Evolutionary conservation across 1,140 invertebrate species (phyloP).

Genomic region (Nautilus pompilius): DNA sequence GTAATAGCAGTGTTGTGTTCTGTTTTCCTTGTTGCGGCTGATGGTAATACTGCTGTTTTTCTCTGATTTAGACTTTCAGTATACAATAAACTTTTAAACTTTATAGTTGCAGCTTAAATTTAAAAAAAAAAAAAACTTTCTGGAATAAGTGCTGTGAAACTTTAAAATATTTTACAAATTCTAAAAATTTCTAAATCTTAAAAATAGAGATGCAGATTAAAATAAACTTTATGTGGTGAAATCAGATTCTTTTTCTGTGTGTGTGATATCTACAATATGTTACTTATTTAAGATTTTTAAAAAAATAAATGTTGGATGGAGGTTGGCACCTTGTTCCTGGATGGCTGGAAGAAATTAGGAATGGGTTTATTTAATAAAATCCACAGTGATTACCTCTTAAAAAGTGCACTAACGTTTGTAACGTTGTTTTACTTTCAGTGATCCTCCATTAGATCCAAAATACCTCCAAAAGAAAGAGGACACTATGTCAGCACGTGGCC

Average conservation of each 20-base stretch:
- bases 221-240: too few relatives aligned
- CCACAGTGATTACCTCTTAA: not conserved
- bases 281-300: not conserved
- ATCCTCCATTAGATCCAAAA: constrained; percentile 43
- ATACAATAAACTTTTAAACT: too few relatives aligned
- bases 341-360: not conserved
- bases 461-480: constrained; percentile 42
- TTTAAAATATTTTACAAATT: too few relatives aligned
- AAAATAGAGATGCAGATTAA: too few relatives aligned
- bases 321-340: not conserved
- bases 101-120: too few relatives aligned
- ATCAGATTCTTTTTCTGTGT: not conserved
- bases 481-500: constrained; percentile 34
- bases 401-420: too few relatives aligned
- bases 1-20: not conserved
- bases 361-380: not conserved
- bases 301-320: not conserved
- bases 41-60: not conserved
- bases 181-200: too few relatives aligned
- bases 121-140: too few relatives aligned
- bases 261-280: not conserved
- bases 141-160: too few relatives aligned
- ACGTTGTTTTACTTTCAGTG: constrained; percentile 21
- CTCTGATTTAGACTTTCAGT: too few relatives aligned
- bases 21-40: not conserved